Conservation (phyloP, 2,888 invertebrate species). For the Meiosimyza decipiens region DNA sequence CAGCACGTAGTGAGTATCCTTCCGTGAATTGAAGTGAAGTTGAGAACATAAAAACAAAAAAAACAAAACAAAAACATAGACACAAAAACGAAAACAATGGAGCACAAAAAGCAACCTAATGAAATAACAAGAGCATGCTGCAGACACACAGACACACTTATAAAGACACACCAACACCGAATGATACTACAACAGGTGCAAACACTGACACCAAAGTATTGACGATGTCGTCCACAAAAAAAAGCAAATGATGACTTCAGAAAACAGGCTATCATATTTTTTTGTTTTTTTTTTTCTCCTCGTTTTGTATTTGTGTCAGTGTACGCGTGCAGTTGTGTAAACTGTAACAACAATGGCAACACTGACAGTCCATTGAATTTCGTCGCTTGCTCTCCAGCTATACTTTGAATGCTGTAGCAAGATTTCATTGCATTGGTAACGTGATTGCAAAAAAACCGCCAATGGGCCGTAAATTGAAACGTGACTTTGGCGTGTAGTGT, state of each 20-base stretch:
- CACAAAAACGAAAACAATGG: slow-evolving; percentile 36
- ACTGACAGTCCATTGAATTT: not conserved
- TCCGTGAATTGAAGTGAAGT: slow-evolving; percentile 3
- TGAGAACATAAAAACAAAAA: slow-evolving; percentile 21
- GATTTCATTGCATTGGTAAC: slow-evolving; percentile 49
- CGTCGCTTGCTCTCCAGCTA: too few species aligned
- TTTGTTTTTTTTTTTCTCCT: not conserved
- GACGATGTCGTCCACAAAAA: too few species aligned
- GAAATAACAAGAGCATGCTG: not conserved
- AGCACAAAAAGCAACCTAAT: slow-evolving; percentile 33
- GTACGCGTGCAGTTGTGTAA: not conserved
- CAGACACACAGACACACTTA: not conserved
- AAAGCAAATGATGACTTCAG: too few species aligned
- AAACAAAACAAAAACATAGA: slow-evolving; percentile 5
- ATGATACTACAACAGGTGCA: slow-evolving; percentile 7
- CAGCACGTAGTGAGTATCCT: slow-evolving; percentile 38
- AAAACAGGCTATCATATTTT: not conserved
- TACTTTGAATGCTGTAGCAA: slow-evolving; percentile 12
- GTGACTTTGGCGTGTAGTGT: slow-evolving; percentile 56
- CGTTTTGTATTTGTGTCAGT: not conserved
- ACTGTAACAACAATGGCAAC: not conserved
- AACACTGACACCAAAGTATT: not conserved
- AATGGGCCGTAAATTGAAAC: slow-evolving; percentile 67
- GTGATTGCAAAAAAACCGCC: slow-evolving; percentile 67
- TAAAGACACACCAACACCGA: not conserved